Conservation (phyloP, 1,140 invertebrate genomes). For the Paraescarpia echinospica region DNA sequence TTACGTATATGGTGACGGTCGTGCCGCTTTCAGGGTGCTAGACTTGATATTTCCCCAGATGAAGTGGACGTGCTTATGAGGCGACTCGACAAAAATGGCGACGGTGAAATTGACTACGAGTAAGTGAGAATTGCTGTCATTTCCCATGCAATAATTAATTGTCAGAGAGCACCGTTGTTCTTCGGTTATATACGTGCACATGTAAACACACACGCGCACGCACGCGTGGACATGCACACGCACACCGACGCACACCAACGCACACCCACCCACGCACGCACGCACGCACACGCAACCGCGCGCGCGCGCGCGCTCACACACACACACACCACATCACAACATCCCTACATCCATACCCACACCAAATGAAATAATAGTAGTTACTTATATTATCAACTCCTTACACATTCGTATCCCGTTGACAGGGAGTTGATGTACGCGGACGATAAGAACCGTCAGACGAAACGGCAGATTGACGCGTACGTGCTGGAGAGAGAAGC, state of each 20-base stretch:
- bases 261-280: not conserved
- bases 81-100: slow-evolving; percentile 44
- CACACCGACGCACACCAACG: not conserved
- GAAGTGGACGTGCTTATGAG: slow-evolving; percentile 44
- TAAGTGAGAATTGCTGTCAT: not conserved
- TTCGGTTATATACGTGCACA: not conserved
- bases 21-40: not conserved
- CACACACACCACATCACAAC: no score
- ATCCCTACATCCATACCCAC: no score
- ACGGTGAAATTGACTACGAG: slow-evolving; percentile 33
- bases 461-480: not conserved
- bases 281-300: not conserved
- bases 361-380: no score
- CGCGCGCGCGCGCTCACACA: no score
- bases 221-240: not conserved
- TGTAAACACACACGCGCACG: not conserved
- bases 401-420: not conserved
- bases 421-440: not conserved
- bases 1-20: not conserved
- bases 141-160: not conserved
- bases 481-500: not conserved
- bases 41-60: slow-evolving; percentile 40
- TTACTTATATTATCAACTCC: not conserved
- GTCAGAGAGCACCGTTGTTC: not conserved
- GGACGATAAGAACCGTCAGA: not conserved